Evolutionary conservation across 2,113 vertebrate species (phyloP).

Genomic region (Nothobranchius furzeri): DNA sequence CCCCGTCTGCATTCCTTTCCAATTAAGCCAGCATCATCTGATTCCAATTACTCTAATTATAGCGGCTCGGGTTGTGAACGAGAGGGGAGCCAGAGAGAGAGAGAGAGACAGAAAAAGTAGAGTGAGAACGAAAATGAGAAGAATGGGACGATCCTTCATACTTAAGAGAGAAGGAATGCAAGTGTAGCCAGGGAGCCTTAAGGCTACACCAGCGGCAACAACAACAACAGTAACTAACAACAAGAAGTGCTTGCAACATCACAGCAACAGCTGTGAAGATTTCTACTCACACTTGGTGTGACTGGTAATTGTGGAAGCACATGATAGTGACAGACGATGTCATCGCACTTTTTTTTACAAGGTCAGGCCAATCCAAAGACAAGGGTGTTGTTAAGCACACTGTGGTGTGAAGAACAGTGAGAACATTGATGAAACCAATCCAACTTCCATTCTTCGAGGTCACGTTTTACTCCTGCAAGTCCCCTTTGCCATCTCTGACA

Average conservation of each 20-base stretch:
- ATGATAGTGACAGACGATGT: constrained; percentile 33
- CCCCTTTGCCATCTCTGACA: constrained; percentile 21
- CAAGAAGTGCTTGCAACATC: constrained; percentile 39
- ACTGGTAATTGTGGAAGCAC: constrained; percentile 35
- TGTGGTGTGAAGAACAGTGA: constrained; percentile 37
- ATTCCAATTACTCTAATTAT: constrained; percentile 82
- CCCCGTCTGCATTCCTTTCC: constrained; percentile 78
- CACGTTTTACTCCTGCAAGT: constrained; percentile 51
- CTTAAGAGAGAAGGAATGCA: constrained; percentile 38
- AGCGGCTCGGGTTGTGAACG: constrained; percentile 68
- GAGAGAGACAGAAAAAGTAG: constrained; percentile 3
- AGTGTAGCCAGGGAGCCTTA: constrained; percentile 38
- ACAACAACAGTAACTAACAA: constrained; percentile 70
- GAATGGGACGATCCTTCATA: constrained; percentile 43
- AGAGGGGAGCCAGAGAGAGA: constrained; percentile 35
- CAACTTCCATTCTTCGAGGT: constrained; percentile 18
- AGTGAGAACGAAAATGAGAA: constrained; percentile 10
- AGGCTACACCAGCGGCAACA: constrained; percentile 47
- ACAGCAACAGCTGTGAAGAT: constrained; percentile 47
- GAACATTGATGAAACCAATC: constrained; percentile 31
- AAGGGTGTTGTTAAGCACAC: constrained; percentile 49
- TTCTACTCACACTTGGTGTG: constrained; percentile 5
- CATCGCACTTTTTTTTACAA: constrained; percentile 50
- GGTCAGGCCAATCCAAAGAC: constrained; percentile 55
- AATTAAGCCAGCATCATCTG: constrained; percentile 80